These are phyloP conservation scores for Xiphophorus maculatus DNA, from an alignment of 2,113 vertebrate species.

Conservation along the genomic window DNA sequence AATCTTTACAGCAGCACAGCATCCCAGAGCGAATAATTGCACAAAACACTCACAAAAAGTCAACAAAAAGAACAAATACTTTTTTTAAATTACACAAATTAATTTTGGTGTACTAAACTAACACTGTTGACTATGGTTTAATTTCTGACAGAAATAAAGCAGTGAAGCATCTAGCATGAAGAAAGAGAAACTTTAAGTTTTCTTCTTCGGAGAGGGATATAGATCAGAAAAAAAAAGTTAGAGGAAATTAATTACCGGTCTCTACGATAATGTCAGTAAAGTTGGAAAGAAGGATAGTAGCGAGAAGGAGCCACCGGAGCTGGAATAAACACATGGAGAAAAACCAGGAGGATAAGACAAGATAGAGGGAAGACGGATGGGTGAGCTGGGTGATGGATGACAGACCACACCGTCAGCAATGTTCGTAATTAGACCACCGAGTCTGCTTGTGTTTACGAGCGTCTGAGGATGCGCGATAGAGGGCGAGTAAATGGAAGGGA, in stretches of 20 bases:
- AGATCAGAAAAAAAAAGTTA: conserved; percentile 22
- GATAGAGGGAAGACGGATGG: conserved; percentile 27
- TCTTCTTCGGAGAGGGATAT: not conserved
- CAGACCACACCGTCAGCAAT: conserved; percentile 11
- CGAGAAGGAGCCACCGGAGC: conserved; percentile 3
- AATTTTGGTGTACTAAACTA: not conserved
- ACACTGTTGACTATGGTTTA: no score
- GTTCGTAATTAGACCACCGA: conserved; percentile 13
- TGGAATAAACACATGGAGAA: conserved; percentile 3
- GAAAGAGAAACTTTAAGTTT: not conserved
- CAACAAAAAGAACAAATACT: no score
- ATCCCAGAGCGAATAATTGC: no score
- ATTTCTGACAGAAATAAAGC: not conserved
- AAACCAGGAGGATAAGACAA: conserved; percentile 18
- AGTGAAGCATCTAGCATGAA: not conserved
- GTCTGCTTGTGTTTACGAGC: conserved; percentile 11
- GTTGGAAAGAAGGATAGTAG: not conserved
- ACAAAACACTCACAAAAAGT: no score
- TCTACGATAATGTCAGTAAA: conserved; percentile 32
- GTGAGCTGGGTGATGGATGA: conserved; percentile 23
- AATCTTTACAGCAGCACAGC: no score
- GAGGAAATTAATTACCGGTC: conserved; percentile 46
- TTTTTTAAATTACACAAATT: not conserved
- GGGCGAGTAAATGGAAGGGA: not conserved
- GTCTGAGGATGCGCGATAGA: not conserved